Percentiles rank a stretch among this genome's conserved stretches.
Evolutionary conservation across 2,888 invertebrate genomes (phyloP).

Genomic region (Drosophila maculinotata): DNA sequence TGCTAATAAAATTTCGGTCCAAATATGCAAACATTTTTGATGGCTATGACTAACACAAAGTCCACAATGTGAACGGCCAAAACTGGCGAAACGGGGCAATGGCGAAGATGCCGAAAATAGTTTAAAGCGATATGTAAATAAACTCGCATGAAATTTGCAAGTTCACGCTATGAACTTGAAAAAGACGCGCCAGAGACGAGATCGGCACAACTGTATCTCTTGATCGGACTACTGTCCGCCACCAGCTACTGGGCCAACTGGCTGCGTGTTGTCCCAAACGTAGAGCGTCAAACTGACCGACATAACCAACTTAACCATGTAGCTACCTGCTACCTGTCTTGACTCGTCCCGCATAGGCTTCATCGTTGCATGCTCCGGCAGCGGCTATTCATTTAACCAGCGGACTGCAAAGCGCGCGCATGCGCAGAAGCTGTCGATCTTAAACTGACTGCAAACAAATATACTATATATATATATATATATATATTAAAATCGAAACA

Average conservation of each 20-base stretch:
- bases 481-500: background rate
- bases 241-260: constrained; percentile 3
- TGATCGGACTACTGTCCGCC: constrained; percentile 10
- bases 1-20: constrained; percentile 46
- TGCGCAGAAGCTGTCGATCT: constrained; percentile 53
- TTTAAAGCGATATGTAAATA: constrained; percentile 35
- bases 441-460: background rate
- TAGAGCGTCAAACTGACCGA: constrained; percentile 61
- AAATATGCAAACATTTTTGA: constrained; percentile 34
- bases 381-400: constrained; percentile 60
- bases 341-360: constrained; percentile 56
- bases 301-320: constrained; percentile 28
- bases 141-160: constrained; percentile 61
- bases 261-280: constrained; percentile 63
- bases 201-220: constrained; percentile 31
- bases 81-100: constrained; percentile 37
- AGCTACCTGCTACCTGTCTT: constrained; percentile 59
- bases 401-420: constrained; percentile 71
- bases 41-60: constrained; percentile 38
- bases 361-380: constrained; percentile 53
- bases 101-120: constrained; percentile 40
- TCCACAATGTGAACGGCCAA: background rate
- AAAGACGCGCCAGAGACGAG: constrained; percentile 36
- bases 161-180: constrained; percentile 78
- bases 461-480: background rate